These are phyloP conservation scores for Diadumene lineata DNA, from an alignment of 92 coral and sea anemone genomes.

Conservation along the genomic window DNA sequence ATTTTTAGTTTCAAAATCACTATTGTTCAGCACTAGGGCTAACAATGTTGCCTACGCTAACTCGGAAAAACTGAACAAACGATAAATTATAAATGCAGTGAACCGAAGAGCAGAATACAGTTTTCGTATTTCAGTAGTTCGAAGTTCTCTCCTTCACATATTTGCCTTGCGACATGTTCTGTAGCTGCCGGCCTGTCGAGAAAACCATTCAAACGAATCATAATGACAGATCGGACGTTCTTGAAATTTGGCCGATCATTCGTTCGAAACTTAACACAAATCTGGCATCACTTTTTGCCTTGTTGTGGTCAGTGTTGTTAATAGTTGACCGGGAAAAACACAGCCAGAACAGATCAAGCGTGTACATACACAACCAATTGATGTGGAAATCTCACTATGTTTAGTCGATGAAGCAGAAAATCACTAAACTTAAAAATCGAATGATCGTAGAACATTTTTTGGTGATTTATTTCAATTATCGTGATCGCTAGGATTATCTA, in stretches of 20 bases:
- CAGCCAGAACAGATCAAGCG: not conserved
- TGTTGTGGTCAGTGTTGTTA: constrained; percentile 20
- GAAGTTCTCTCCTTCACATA: constrained; percentile 43
- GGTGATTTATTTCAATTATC: constrained; percentile 3
- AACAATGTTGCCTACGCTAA: constrained; percentile 2
- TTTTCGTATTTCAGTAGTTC: constrained; percentile 16
- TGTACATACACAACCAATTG: not conserved
- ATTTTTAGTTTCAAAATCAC: constrained; percentile 13
- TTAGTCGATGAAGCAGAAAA: constrained; percentile 14
- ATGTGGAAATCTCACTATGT: constrained; percentile 6
- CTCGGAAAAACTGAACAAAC: constrained; percentile 62
- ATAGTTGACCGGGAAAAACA: constrained; percentile 8
- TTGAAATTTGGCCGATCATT: constrained; percentile 24
- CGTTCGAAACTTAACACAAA: constrained; percentile 34
- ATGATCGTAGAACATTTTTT: not conserved
- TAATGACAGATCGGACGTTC: constrained; percentile 26
- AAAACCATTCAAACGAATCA: constrained; percentile 19
- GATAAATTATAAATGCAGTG: constrained; percentile 59
- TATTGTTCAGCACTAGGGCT: constrained; percentile 12
- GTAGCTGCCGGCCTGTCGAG: constrained; percentile 8
- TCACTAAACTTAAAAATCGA: not conserved
- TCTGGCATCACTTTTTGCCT: constrained; percentile 13
- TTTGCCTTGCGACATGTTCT: constrained; percentile 3
- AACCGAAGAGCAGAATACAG: constrained; percentile 11
- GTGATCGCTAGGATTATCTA: constrained; percentile 15